Conservation (phyloP, 1,140 invertebrate genomes). For the Phthorimaea operculella region DNA sequence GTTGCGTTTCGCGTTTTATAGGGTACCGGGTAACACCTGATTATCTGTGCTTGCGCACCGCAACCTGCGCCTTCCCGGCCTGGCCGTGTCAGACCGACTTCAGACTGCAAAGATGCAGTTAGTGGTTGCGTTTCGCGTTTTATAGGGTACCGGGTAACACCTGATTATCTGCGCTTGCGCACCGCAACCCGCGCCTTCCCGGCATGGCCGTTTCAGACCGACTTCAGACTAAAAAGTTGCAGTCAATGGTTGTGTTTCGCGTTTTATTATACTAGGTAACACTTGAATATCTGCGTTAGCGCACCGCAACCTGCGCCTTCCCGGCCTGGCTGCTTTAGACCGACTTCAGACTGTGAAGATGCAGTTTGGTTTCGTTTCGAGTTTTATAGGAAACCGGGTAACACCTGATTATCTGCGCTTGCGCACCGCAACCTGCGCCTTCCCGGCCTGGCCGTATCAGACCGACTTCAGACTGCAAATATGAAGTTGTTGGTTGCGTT, state of each 20-base stretch:
- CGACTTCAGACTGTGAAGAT: too few species aligned
- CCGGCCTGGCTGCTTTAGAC: too few species aligned
- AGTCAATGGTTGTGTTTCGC: slow-evolving; percentile 41
- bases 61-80: not conserved
- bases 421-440: not conserved
- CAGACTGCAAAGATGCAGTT: too few species aligned
- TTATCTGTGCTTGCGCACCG: slow-evolving; percentile 33
- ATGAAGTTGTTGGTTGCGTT: too few species aligned
- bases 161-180: slow-evolving; percentile 43
- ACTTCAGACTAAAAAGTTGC: too few species aligned
- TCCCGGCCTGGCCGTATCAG: too few species aligned
- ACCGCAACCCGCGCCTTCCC: not conserved
- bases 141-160: slow-evolving; percentile 61
- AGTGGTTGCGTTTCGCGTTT: slow-evolving; percentile 45
- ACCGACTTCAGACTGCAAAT: too few species aligned
- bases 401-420: slow-evolving; percentile 52
- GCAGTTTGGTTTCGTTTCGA: too few species aligned
- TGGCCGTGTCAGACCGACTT: too few species aligned
- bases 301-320: not conserved
- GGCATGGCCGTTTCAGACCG: too few species aligned
- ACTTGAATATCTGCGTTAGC: slow-evolving; percentile 47
- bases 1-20: slow-evolving; percentile 52
- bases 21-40: slow-evolving; percentile 59
- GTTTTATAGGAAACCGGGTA: slow-evolving; percentile 59
- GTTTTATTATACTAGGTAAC: slow-evolving; percentile 59